Conservation (phyloP, 64 coral and sea anemone species). For the Pocillopora damicornis region DNA sequence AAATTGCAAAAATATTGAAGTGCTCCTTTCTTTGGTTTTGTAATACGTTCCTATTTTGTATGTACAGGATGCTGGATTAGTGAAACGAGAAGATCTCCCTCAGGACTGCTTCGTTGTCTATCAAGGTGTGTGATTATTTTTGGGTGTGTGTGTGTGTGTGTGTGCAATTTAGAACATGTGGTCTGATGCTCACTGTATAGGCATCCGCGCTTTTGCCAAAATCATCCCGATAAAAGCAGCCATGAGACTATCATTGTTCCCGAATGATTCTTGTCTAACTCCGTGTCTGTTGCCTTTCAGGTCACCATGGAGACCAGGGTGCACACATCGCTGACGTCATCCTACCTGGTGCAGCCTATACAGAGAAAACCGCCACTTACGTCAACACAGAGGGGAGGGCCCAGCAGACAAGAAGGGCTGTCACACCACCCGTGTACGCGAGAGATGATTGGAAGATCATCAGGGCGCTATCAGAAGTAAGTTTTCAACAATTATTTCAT, state of each 20-base stretch:
- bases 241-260: too few relatives aligned
- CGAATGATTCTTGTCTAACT: not conserved
- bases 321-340: conserved; percentile 92
- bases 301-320: conserved; percentile 96
- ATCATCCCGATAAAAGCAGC: too few relatives aligned
- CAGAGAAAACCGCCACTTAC: conserved; percentile 93
- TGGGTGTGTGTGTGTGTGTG: not conserved
- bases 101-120: conserved; percentile 95
- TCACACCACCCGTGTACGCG: conserved; percentile 88
- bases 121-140: conserved; percentile 62
- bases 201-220: not conserved
- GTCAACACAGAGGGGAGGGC: conserved; percentile 96
- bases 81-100: conserved; percentile 75
- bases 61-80: conserved; percentile 66
- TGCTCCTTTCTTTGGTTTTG: not conserved
- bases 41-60: not conserved
- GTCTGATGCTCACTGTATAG: not conserved
- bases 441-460: conserved; percentile 99
- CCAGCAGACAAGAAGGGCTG: conserved; percentile 95
- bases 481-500: not conserved
- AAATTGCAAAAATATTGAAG: too few relatives aligned
- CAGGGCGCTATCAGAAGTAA: conserved; percentile 93
- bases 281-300: conserved; percentile 13
- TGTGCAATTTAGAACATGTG: not conserved
- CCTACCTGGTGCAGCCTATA: conserved; percentile 94